Conservation (phyloP, 2,888 invertebrate genomes). For the Cheilosia scutellata region DNA sequence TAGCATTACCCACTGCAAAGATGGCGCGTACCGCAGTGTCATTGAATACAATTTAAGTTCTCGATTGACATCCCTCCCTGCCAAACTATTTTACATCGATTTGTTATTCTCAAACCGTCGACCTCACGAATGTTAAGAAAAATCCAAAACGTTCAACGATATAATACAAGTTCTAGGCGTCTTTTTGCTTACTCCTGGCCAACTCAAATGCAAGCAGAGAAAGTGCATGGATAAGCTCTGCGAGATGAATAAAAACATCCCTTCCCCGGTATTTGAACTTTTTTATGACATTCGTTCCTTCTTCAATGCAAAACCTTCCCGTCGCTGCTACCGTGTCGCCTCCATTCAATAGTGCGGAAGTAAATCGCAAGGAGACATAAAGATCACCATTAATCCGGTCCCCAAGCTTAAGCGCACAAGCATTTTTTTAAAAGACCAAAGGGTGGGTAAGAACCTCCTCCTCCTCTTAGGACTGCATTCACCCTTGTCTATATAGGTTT, state of each 20-base stretch:
- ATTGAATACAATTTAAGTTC: too few relatives aligned
- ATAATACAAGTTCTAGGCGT: slow-evolving; percentile 6
- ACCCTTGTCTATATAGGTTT: neutral
- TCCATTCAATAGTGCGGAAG: slow-evolving; percentile 57
- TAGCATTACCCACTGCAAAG: too few relatives aligned
- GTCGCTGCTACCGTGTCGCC: neutral
- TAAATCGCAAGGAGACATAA: slow-evolving; percentile 36
- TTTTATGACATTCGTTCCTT: slow-evolving; percentile 21
- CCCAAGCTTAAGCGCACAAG: slow-evolving; percentile 11
- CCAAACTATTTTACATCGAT: too few relatives aligned
- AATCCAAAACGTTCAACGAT: slow-evolving; percentile 14
- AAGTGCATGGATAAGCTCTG: slow-evolving; percentile 26
- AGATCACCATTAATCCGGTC: slow-evolving; percentile 36
- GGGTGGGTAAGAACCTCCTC: neutral
- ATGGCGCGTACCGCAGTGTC: too few relatives aligned
- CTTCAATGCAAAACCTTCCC: neutral
- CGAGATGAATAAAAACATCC: slow-evolving; percentile 21
- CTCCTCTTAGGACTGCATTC: neutral
- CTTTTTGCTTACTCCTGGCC: neutral
- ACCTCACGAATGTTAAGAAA: neutral
- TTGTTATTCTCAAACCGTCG: neutral
- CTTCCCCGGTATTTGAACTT: slow-evolving; percentile 7
- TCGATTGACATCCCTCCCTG: too few relatives aligned
- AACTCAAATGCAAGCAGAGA: slow-evolving; percentile 6
- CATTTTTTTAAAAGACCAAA: neutral